Conservation (phyloP, 2,888 invertebrate species). For the Timandra comae region DNA sequence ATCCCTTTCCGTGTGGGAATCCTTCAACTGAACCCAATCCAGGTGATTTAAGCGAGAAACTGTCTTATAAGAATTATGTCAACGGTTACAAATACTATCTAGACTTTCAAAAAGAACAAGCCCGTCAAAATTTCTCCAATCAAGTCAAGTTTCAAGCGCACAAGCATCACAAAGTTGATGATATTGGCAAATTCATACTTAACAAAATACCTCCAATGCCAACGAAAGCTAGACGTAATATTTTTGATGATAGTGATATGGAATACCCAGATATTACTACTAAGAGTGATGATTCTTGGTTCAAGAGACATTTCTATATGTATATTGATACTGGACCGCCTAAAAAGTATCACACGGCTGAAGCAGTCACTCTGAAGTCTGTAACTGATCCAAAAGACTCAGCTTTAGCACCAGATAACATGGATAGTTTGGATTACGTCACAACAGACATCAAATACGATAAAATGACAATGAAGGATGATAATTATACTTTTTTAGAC, state of each 20-base stretch:
- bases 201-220: conserved; percentile 50
- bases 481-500: too few species aligned
- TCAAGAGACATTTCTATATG: conserved; percentile 55
- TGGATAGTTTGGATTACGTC: too few species aligned
- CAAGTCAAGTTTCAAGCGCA: conserved; percentile 59
- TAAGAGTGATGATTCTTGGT: conserved; percentile 57
- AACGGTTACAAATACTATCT: conserved; percentile 60
- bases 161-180: conserved; percentile 57
- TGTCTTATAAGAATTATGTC: conserved; percentile 53
- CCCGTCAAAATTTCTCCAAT: conserved; percentile 48
- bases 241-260: conserved; percentile 42
- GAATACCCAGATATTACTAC: conserved; percentile 54
- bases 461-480: too few species aligned
- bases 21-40: conserved; percentile 22
- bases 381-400: too few species aligned
- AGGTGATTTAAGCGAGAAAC: conserved; percentile 22
- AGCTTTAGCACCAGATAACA: too few species aligned
- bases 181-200: conserved; percentile 62
- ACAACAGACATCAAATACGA: conserved; percentile 18
- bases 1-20: conserved; percentile 18
- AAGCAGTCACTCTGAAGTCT: conserved; percentile 42
- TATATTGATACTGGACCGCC: conserved; percentile 45
- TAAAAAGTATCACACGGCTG: conserved; percentile 47
- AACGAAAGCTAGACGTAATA: conserved; percentile 22
- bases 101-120: conserved; percentile 48